Conservation (phyloP, 2,797 vertebrate genomes). For the Gymnopithys bicolor region DNA sequence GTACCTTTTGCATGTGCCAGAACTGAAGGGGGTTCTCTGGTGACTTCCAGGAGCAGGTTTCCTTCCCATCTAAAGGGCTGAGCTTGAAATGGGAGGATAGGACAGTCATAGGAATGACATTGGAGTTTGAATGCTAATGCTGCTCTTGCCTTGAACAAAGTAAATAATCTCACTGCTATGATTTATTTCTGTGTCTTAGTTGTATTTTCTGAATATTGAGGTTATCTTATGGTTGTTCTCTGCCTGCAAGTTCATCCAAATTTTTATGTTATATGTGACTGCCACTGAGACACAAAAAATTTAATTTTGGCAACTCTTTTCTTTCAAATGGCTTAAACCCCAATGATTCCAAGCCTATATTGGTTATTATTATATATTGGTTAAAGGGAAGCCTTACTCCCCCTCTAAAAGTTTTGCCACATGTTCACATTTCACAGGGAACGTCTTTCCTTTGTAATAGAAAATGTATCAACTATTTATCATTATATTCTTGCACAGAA, state of each 20-base stretch:
- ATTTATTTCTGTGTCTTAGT: background rate
- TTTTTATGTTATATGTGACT: background rate
- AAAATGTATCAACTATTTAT: background rate
- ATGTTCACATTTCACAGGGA: background rate
- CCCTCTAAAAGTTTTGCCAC: background rate
- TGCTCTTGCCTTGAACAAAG: background rate
- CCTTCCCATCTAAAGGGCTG: background rate
- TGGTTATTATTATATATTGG: background rate
- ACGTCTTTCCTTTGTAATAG: background rate
- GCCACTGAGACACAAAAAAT: background rate
- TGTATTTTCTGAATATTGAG: background rate
- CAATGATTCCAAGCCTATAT: background rate
- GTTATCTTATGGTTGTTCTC: background rate
- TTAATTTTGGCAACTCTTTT: background rate
- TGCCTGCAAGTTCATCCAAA: background rate
- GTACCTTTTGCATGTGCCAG: too few species aligned
- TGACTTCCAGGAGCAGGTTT: background rate
- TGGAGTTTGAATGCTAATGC: background rate
- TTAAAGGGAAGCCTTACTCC: background rate
- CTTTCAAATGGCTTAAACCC: background rate
- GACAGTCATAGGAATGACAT: background rate
- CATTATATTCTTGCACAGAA: background rate
- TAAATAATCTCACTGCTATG: too few species aligned
- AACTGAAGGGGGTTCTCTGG: too few species aligned
- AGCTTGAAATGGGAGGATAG: background rate